phyloP scores from a whole-genome alignment of 2,113 vertebrate genomes.

The Potamarius usumacintae region DNA sequence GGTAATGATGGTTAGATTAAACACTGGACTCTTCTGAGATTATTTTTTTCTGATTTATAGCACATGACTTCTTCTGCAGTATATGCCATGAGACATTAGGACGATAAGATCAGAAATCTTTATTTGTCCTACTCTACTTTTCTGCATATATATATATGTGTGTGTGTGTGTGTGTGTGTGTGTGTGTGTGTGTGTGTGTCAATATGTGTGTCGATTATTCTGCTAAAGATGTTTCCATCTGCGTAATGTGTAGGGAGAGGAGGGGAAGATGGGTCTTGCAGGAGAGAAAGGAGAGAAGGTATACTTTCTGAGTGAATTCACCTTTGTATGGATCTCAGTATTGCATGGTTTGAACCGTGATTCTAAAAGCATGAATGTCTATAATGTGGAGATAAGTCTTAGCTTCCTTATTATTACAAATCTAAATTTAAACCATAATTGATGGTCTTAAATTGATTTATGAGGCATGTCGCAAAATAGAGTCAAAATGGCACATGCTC shows the following conservation, averaged over 20 bases:
- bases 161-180: slow-evolving; percentile 17
- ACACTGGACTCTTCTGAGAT: background rate
- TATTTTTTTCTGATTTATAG: slow-evolving; percentile 12
- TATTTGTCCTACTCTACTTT: background rate
- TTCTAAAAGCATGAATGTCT: background rate
- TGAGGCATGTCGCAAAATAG: background rate
- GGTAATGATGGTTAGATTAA: slow-evolving; percentile 29
- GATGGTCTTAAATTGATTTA: background rate
- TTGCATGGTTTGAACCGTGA: slow-evolving; percentile 26
- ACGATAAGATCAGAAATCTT: background rate
- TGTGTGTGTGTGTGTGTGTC: background rate
- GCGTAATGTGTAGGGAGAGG: slow-evolving; percentile 45
- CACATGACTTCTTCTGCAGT: background rate
- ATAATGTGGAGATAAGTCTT: background rate
- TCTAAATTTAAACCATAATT: background rate
- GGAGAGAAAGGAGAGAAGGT: slow-evolving; percentile 53
- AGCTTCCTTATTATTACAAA: background rate
- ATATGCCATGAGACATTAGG: slow-evolving; percentile 1
- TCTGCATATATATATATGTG: background rate
- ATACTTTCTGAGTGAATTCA: slow-evolving; percentile 18
- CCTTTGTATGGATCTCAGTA: background rate
- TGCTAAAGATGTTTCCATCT: slow-evolving; percentile 37
- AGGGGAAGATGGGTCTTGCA: slow-evolving; percentile 38
- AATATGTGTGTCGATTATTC: slow-evolving; percentile 14
- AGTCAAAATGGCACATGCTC: background rate